These are phyloP conservation scores for Alouatta palliata DNA, from an alignment of 2,113 vertebrate genomes.

Conservation along the genomic window DNA sequence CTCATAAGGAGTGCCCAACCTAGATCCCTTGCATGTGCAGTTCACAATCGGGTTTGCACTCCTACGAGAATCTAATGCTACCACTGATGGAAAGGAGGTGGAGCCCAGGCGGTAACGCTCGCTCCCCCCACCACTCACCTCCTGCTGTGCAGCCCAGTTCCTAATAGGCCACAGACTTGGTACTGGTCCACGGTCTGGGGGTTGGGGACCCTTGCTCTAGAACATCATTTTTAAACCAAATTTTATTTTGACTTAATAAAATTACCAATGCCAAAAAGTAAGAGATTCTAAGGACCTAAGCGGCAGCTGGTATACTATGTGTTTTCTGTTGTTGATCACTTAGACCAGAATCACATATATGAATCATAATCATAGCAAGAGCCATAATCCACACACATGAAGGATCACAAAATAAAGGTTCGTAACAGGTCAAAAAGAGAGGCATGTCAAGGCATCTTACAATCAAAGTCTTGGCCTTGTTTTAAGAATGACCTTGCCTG, in stretches of 20 bases:
- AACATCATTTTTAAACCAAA: neutral
- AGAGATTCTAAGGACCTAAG: neutral
- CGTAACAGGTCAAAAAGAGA: neutral
- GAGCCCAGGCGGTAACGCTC: too few species aligned
- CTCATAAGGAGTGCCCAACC: too few species aligned
- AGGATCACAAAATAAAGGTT: neutral
- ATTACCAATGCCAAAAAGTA: neutral
- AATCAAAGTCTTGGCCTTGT: neutral
- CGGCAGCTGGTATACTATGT: neutral
- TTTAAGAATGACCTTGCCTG: neutral
- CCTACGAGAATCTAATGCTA: too few species aligned
- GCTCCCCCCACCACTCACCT: too few species aligned
- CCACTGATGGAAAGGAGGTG: too few species aligned
- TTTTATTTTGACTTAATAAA: constrained; percentile 19
- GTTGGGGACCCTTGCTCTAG: neutral
- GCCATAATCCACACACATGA: neutral
- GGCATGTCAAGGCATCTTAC: neutral
- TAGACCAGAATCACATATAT: neutral
- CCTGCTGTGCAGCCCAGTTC: too few species aligned
- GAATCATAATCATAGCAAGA: neutral
- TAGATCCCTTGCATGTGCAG: too few species aligned
- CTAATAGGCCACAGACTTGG: too few species aligned
- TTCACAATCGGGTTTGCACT: too few species aligned
- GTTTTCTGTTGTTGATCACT: neutral
- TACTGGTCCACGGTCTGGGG: too few species aligned